Evolutionary conservation across 2,113 vertebrate species (phyloP), one percentile per base, ranked within the genome.

Genomic region (Stercorarius parasiticus): DNA sequence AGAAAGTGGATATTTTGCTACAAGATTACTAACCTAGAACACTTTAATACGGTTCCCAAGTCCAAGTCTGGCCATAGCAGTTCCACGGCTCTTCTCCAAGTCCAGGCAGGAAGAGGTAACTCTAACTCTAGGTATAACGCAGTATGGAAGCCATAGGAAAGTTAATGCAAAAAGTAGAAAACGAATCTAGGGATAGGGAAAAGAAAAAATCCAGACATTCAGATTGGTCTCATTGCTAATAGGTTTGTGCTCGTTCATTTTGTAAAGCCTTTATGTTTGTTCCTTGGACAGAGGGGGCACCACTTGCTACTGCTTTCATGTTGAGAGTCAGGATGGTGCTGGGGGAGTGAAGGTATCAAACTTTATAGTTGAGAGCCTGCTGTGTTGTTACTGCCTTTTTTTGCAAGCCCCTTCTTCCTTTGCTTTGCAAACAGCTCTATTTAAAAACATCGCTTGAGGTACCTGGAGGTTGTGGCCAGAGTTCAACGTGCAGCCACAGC

Each of bases 311-410:
- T 65, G 5, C 53, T 18, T 45, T 45, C 43, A 36, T 7, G 11
- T 0, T 20, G 15, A 50, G 49, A 21, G 12, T 38, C 40, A 59
- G 1, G 0, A 3, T 8, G 30, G 38, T 17, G 67, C 25, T 6
- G 6, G 6, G 26, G 25, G 11, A 40, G 20, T 2, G 15, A 30
- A 42, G 12, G 26, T 38, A 29, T 14, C 47, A 32, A 71, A 49
- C 11, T 1, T 5, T 5, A 6, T 8, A 27, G n/a, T 0, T 36
- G 5, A 58, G 34, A 52, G 27, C 5, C 40, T 70, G 15, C 23
- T 80, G 13, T 9, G 1, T 25, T 13, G 32, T 11, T 40, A 13
- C 2, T 70, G 61, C 23, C 6, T 49, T 47, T 27, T 49, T 14
- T 20, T 16, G n/a, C 26, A 87, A n/a, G 19, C 9, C 9, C 20